These are phyloP conservation scores for Helicoverpa zea DNA, from an alignment of 1,140 invertebrate species.

Conservation along the genomic window DNA sequence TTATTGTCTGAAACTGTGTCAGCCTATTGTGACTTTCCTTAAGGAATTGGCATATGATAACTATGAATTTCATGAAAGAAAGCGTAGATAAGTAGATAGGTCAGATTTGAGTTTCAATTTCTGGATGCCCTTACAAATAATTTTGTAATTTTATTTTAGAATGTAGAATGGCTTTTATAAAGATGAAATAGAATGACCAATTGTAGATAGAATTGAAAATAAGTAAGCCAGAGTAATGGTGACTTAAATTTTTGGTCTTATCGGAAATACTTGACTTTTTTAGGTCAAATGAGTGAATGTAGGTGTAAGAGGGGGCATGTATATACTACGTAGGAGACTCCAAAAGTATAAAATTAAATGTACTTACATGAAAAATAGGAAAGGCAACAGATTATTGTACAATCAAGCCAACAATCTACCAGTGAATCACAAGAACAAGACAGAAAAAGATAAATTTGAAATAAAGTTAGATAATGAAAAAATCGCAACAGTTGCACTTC, in stretches of 20 bases:
- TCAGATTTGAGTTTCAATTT: too few relatives aligned
- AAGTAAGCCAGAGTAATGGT: not conserved
- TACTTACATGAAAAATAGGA: constrained; percentile 13
- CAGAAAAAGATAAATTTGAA: constrained; percentile 43
- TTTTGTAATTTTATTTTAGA: too few relatives aligned
- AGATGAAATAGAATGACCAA: too few relatives aligned
- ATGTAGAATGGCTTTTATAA: too few relatives aligned
- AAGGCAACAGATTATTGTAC: not conserved
- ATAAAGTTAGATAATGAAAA: constrained; percentile 60
- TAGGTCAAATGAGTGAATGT: too few relatives aligned
- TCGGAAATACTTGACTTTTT: too few relatives aligned
- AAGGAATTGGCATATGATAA: not conserved
- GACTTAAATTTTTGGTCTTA: not conserved
- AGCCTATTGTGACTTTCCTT: not conserved
- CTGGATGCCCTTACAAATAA: too few relatives aligned
- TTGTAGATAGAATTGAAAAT: too few relatives aligned
- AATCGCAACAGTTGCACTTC: constrained; percentile 47
- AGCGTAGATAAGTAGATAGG: too few relatives aligned
- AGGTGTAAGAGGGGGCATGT: too few relatives aligned
- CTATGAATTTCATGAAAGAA: too few relatives aligned
- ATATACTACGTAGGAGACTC: too few relatives aligned
- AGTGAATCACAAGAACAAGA: constrained; percentile 7
- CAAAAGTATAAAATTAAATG: not conserved
- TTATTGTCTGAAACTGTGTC: not conserved
- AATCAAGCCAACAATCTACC: constrained; percentile 12